Percentiles rank a stretch among this genome's conserved stretches.
Conservation (phyloP, 1,140 invertebrate species). For the Caenorhabditis remanei region DNA sequence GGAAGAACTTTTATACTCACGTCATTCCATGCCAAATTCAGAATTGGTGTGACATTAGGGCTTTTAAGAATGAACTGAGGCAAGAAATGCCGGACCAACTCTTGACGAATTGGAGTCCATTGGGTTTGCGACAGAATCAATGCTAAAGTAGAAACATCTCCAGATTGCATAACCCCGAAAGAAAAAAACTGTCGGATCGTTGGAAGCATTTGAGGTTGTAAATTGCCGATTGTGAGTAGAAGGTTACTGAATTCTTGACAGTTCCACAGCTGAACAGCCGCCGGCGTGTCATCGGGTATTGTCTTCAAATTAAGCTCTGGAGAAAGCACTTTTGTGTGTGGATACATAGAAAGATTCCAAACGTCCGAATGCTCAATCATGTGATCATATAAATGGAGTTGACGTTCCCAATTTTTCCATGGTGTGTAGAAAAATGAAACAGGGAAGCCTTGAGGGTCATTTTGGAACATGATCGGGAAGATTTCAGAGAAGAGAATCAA, state of each 20-base stretch:
- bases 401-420: slow-evolving; percentile 13
- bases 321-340: slow-evolving; percentile 13
- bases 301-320: slow-evolving; percentile 30
- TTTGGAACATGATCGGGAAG: slow-evolving; percentile 14
- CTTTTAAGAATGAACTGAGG: slow-evolving; percentile 8
- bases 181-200: background rate
- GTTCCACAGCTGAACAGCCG: slow-evolving; percentile 19
- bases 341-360: background rate
- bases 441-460: background rate
- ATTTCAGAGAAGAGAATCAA: background rate
- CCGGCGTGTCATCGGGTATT: slow-evolving; percentile 10
- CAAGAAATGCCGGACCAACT: background rate
- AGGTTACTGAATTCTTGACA: slow-evolving; percentile 40
- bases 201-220: background rate
- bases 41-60: slow-evolving; percentile 28
- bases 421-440: background rate
- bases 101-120: slow-evolving; percentile 9
- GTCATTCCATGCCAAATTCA: slow-evolving; percentile 35
- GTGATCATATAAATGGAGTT: background rate
- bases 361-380: background rate
- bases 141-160: slow-evolving; percentile 22
- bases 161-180: background rate
- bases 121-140: background rate
- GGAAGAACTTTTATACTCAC: background rate
- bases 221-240: slow-evolving; percentile 3